Base-by-base conservation (phyloP, 1,140 invertebrate species). In the Tenebrio molitor region DNA sequence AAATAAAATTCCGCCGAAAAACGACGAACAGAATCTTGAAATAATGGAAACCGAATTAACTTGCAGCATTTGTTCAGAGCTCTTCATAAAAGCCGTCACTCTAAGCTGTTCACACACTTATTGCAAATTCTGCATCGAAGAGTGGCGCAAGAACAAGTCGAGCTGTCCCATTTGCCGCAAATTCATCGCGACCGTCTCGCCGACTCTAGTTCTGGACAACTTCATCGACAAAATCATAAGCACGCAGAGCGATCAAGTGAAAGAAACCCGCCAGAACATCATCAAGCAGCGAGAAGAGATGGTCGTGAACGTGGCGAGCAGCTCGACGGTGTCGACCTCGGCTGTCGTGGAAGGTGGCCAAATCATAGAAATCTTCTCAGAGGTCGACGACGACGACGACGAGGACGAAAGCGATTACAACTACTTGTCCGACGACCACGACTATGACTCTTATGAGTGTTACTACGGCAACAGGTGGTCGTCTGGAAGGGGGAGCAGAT, bases 41-140 rank as follows among this genome's bases (percentile, higher is more conserved):
- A 85, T 91, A n/a, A 87, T 94, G 85, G 92, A 93, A 74, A 89
- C 87, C 64, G 92, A 95, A 79, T 81, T 95, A 12, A 89, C 91
- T 65, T 95, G 93, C 79, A 88, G 88, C 64, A 91, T 95, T 71
- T 95, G 93, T 79, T 89, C 88, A 50, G 93, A 95, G 84, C 82
- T 94, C 0, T 92, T 94, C 82, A 84, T 94, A 0, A 84, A 84
- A 29, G 89, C 93, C 0, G 89, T 88, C 8, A 90, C 90, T 0
- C 81, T 95, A 3, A 90, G 89, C 78, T 95, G 93, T 80, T 89
- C 89, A 0, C 94, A 95, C 75, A 91, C 91, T 0, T 95, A 93
- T 78, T 95, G 94, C 80, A 83, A 88, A 21, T 85, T 87, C 74
- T 95, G 93, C 78, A 93, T 95, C 25, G 79, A 83, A 0, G 81